Evolutionary conservation across 2,888 invertebrate genomes (phyloP).

Genomic region (Eupithecia vulgata): DNA sequence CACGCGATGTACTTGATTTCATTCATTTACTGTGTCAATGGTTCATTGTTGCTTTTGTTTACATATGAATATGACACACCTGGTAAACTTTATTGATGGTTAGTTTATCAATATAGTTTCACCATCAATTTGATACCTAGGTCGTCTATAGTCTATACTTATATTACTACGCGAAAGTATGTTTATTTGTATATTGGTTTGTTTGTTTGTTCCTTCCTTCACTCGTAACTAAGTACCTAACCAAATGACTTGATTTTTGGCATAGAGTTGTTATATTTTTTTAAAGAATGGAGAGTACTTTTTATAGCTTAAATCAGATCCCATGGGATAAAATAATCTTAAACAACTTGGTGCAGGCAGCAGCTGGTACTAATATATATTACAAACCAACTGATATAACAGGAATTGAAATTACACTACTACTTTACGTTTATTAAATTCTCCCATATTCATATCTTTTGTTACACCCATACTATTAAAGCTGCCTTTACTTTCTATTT

Average conservation of each 20-base stretch:
- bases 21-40: slow-evolving; percentile 17
- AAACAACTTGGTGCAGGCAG: too few relatives aligned
- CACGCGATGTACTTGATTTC: slow-evolving; percentile 27
- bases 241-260: too few relatives aligned
- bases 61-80: neutral
- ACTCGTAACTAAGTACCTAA: too few relatives aligned
- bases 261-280: too few relatives aligned
- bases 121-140: neutral
- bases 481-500: slow-evolving; percentile 33
- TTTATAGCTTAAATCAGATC: too few relatives aligned
- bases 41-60: slow-evolving; percentile 14
- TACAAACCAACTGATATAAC: neutral
- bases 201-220: too few relatives aligned
- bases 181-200: too few relatives aligned
- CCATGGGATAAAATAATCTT: too few relatives aligned
- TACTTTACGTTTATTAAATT: too few relatives aligned
- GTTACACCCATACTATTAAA: slow-evolving; percentile 8
- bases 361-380: neutral
- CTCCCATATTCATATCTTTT: neutral
- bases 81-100: neutral
- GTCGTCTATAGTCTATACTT: too few relatives aligned
- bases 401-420: neutral
- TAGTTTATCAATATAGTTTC: neutral
- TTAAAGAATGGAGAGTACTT: too few relatives aligned
- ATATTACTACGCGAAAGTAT: too few relatives aligned